Base-by-base conservation (phyloP, 2,888 invertebrate species). In the Diabrotica balteata region DNA sequence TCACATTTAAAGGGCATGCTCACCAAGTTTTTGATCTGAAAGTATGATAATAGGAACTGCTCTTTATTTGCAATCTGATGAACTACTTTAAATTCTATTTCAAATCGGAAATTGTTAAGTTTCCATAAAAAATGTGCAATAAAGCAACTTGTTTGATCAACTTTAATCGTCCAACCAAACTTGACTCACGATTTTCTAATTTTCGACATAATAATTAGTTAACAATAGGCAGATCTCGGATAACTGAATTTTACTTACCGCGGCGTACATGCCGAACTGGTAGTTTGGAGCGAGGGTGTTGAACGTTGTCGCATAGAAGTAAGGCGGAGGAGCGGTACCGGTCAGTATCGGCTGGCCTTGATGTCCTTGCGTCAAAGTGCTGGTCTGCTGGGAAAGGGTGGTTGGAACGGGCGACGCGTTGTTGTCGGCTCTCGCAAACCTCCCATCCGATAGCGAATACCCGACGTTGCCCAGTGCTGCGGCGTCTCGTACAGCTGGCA, bases 381-480 rank as follows among this genome's bases (percentile, higher is more conserved):
- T 82, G 44, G 87, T 86, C 86, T 91, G 91, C 81, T 91, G 91
- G 60, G 91, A 90, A 82, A 91, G 87, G 75, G 91, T 91, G 62
- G 92, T 90, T 66, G 92, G 91, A 75, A 93, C 92, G 57, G 93
- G 93, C 73, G 93, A 92, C 77, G 93, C 91, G 82, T 92, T 93
- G 85, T 91, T 92, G 84, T 93, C 93, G 75, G 91, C 89, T n/a
- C 73, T 68, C 71, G 90, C 85, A 82, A 90, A 91, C 79, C 91
- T 86, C 69, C 88, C 90, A 83, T 91, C 91, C 44, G 73, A 72
- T 55, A 76, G 70, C 77, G 90, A 89, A 84, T 90, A 91, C 66
- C 90, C 89, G 74, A 90, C 90, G 75, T 88, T 89, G 63, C 89
- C 88, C 73, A 90, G 84, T 73, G 88, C 88, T 73, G 89, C 88